Conservation (phyloP, 2,113 vertebrate genomes). For the Beaufortia kweichowensis region DNA sequence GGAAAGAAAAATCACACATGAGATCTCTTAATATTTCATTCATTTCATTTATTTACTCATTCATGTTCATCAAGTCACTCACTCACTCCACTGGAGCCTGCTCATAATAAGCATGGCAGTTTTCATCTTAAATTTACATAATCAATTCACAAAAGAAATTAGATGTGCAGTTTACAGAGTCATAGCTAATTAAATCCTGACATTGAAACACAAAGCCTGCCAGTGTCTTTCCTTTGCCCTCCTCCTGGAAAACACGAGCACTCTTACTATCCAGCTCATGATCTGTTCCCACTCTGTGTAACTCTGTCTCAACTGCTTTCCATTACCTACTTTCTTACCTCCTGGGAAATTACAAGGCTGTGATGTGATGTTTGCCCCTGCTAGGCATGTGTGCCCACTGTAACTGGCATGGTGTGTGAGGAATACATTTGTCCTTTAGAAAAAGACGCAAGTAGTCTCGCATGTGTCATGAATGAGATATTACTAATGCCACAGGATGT, state of each 20-base stretch:
- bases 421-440: no score
- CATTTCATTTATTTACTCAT: conserved; percentile 21
- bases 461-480: not conserved
- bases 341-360: conserved; percentile 25
- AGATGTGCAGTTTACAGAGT: conserved; percentile 14
- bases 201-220: conserved; percentile 3
- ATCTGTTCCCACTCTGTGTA: not conserved
- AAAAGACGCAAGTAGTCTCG: no score
- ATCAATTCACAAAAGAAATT: conserved; percentile 18
- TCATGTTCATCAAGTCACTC: conserved; percentile 27
- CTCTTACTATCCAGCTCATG: not conserved
- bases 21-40: not conserved
- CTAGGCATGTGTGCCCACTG: conserved; percentile 15
- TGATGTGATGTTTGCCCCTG: not conserved
- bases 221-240: conserved; percentile 13
- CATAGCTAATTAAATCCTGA: conserved; percentile 1
- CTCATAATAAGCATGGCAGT: not conserved
- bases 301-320: not conserved
- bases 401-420: not conserved
- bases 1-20: not conserved
- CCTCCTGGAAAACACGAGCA: not conserved
- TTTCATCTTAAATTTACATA: conserved; percentile 26
- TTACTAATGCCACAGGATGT: not conserved
- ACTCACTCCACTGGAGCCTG: conserved; percentile 14
- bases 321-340: conserved; percentile 25